Evolutionary conservation across 2,113 vertebrate species (phyloP), one percentile per base, ranked within the genome.

Genomic region (Zapornia atra): DNA sequence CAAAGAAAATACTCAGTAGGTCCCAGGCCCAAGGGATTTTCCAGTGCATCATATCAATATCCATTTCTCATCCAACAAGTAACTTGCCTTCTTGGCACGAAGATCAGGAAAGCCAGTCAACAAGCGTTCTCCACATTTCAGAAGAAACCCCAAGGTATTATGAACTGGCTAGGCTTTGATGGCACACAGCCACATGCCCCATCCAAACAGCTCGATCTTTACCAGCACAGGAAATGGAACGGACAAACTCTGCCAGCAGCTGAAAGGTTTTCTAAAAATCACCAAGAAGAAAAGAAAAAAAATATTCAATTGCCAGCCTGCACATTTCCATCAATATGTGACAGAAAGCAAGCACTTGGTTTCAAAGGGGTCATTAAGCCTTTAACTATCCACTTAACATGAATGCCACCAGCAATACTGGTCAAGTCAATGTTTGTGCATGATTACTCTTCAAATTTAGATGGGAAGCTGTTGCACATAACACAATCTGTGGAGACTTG

Each of bases 341-440:
- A 90, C 65, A 84, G 40, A 94, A 93, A 93, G 48, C 71, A 79
- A 91, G 78, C 83, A 82, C 59, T 91, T 61, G 24, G 28, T 73
- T 96, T 89, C 77, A 69, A 87, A 85, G 76, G 77, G 86, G 77
- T 92, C 92, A 95, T 96, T 96, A 95, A 96, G 63, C 88, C 70
- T 93, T 89, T 89, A 96, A 95, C 88, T 87, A 72, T 53, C 73
- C 95, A 95, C 94, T 97, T 96, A 94, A 90, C 68, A 70, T 1
- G 12, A 94, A 65, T 0, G 61, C 81, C 82, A 94, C 81, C 42
- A 89, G 88, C 96, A 94, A 91, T 82, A 79, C 33, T 87, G 83
- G 92, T 94, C 95, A 89, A 94, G 87, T 94, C 93, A 92, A 96
- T 94, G 92, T 91, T 94, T 89, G 57, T 77, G 88, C 94, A 94